phyloP scores from a whole-genome alignment of 2,888 invertebrate genomes.

The Troides helena region DNA sequence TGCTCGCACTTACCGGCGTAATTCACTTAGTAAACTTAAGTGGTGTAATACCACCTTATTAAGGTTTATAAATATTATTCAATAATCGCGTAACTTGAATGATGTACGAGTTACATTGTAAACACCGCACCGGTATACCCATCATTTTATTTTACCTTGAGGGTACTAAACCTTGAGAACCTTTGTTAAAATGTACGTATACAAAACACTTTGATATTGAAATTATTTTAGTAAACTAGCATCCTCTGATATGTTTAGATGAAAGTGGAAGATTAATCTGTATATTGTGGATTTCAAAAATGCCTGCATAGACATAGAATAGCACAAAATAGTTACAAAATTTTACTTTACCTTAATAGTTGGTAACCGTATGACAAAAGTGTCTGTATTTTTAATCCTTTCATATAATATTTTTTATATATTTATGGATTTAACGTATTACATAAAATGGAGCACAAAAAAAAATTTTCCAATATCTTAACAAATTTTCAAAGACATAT shows the following conservation, averaged over 20 bases:
- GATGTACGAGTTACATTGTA: constrained; percentile 23
- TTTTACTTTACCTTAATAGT: no score
- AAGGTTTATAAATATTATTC: constrained; percentile 58
- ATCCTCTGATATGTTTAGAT: background rate
- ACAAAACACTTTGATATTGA: background rate
- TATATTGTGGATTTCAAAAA: no score
- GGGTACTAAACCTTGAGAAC: background rate
- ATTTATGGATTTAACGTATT: no score
- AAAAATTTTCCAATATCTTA: no score
- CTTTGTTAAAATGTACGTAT: background rate
- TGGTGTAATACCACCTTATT: constrained; percentile 60
- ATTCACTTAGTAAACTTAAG: constrained; percentile 60
- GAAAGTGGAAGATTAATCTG: no score
- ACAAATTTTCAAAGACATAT: no score
- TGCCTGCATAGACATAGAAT: no score
- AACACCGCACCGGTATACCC: constrained; percentile 18
- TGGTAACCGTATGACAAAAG: no score
- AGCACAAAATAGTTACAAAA: no score
- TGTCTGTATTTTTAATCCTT: no score
- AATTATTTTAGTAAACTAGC: background rate
- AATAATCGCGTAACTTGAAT: constrained; percentile 37
- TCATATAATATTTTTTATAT: no score
- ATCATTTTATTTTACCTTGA: constrained; percentile 4
- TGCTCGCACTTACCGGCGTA: constrained; percentile 56
- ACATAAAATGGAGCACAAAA: no score